Percentiles rank a stretch among this genome's conserved stretches.
These are phyloP conservation scores for Drosophila basisetae DNA, from an alignment of 2,888 invertebrate genomes.

Conservation along the genomic window DNA sequence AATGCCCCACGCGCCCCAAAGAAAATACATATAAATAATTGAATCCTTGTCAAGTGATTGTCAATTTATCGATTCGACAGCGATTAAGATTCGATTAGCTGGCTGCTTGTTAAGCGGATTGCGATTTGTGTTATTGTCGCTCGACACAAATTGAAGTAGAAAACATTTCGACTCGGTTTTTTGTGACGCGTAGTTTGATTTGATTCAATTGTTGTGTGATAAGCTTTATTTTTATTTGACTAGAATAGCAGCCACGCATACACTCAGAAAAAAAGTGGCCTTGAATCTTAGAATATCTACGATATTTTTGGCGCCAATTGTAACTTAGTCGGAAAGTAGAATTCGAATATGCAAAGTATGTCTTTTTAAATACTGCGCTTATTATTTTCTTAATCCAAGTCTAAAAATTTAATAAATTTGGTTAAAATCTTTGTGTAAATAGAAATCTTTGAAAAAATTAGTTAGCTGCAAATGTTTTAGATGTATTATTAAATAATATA, in stretches of 20 bases:
- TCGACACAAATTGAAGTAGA: neutral
- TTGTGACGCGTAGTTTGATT: neutral
- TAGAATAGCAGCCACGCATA: neutral
- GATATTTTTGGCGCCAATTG: too few relatives aligned
- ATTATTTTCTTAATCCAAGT: neutral
- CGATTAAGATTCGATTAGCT: conserved; percentile 35
- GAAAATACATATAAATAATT: conserved; percentile 30
- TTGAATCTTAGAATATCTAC: neutral
- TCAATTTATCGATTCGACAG: conserved; percentile 47
- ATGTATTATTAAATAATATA: neutral
- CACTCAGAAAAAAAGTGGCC: neutral
- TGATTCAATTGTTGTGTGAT: neutral
- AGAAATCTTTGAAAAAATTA: too few relatives aligned
- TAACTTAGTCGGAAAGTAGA: neutral
- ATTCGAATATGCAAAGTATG: neutral
- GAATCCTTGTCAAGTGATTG: conserved; percentile 29
- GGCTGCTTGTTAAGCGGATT: conserved; percentile 20
- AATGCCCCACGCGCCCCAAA: neutral
- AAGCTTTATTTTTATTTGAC: neutral
- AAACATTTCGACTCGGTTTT: neutral
- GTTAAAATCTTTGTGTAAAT: too few relatives aligned
- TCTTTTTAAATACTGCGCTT: neutral
- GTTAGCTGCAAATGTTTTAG: neutral
- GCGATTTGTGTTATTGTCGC: neutral
- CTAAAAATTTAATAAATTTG: too few relatives aligned